phyloP scores from a whole-genome alignment of 2,888 invertebrate species.

The Heteropelma amictum region DNA sequence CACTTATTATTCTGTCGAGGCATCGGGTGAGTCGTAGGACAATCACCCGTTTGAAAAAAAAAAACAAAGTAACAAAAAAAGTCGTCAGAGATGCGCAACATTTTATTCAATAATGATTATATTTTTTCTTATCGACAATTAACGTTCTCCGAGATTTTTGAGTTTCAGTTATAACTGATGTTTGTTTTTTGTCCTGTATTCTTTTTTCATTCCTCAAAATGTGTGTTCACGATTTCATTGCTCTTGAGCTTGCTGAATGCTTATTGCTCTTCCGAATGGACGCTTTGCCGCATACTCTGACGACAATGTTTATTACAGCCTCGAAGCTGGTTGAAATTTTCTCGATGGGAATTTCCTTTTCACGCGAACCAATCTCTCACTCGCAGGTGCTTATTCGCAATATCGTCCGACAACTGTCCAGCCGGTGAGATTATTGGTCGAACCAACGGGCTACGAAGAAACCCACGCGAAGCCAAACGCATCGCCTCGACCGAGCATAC shows the following conservation, averaged over 20 bases:
- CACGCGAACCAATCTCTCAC: not conserved
- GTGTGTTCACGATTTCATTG: no score
- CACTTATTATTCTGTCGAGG: constrained; percentile 73
- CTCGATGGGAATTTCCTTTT: constrained; percentile 25
- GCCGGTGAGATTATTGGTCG: constrained; percentile 75
- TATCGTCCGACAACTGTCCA: constrained; percentile 72
- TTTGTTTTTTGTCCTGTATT: no score
- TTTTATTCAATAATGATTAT: no score
- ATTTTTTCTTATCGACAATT: no score
- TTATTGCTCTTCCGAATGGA: no score
- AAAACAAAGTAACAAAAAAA: not conserved
- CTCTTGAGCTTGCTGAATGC: no score
- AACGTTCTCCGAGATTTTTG: no score
- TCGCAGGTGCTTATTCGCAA: constrained; percentile 70
- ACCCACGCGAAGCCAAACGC: constrained; percentile 78
- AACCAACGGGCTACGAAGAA: constrained; percentile 73
- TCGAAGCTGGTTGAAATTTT: not conserved
- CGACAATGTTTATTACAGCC: not conserved
- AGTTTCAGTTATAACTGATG: no score
- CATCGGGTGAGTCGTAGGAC: constrained; percentile 65
- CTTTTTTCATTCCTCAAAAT: no score
- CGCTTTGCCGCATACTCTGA: no score
- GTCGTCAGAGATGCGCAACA: not conserved
- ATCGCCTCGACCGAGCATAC: constrained; percentile 89
- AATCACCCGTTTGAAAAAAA: not conserved